A percentile compares a stretch with the other conserved stretches of the same genome.
These are phyloP conservation scores for Zootoca vivipara DNA, from an alignment of 2,113 vertebrate species.

Conservation along the genomic window DNA sequence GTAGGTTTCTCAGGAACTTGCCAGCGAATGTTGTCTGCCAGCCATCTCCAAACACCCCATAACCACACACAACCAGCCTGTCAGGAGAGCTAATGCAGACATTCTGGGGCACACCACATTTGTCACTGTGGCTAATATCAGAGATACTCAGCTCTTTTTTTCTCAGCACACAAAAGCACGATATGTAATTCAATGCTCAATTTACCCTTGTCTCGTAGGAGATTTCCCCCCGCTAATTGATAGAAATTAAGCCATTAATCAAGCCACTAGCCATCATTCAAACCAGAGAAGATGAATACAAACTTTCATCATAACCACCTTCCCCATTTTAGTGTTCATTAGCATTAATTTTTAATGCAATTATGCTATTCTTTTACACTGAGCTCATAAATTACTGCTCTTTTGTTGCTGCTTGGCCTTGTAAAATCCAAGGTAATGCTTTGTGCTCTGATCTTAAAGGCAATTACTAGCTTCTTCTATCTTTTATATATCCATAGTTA, in stretches of 20 bases:
- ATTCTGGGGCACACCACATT: constrained; percentile 70
- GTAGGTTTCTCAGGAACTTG: constrained; percentile 62
- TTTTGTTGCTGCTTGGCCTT: constrained; percentile 99
- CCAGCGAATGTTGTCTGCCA: constrained; percentile 71
- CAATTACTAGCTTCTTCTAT: constrained; percentile 96
- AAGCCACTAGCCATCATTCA: constrained; percentile 99
- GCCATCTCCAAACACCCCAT: constrained; percentile 75
- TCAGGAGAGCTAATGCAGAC: constrained; percentile 72
- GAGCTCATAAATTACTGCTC: constrained; percentile 99
- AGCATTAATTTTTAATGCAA: constrained; percentile 99
- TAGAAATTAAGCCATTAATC: constrained; percentile 99
- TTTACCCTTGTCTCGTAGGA: constrained; percentile 95
- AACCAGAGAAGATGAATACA: constrained; percentile 99
- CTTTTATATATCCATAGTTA: constrained; percentile 86
- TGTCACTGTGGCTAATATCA: constrained; percentile 75
- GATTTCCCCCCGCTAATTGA: constrained; percentile 98
- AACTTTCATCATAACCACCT: constrained; percentile 99
- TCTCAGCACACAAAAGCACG: constrained; percentile 82
- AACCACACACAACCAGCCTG: constrained; percentile 68
- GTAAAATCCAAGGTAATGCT: constrained; percentile 99
- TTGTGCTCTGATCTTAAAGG: constrained; percentile 99
- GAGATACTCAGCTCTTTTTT: constrained; percentile 70
- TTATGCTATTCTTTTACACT: constrained; percentile 99
- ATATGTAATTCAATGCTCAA: constrained; percentile 98
- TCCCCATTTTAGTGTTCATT: constrained; percentile 99